Percentiles rank a stretch among this genome's conserved stretches.
These are phyloP conservation scores for Anodontia alba DNA, from an alignment of 2,888 invertebrate genomes.

Conservation along the genomic window DNA sequence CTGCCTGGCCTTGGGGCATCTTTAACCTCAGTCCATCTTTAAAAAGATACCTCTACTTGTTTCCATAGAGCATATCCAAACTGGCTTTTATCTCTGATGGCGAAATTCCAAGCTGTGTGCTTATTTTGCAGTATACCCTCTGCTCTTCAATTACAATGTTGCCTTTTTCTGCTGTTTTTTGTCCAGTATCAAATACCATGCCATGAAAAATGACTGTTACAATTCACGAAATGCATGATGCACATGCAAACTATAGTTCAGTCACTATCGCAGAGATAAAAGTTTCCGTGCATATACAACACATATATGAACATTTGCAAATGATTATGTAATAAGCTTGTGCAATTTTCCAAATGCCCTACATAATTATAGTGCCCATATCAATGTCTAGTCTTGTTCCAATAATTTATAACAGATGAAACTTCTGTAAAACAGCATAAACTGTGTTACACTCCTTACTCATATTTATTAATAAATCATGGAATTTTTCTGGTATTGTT, in stretches of 20 bases:
- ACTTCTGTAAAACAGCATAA: no score
- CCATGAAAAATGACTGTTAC: neutral
- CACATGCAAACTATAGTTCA: neutral
- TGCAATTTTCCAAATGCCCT: conserved; percentile 1
- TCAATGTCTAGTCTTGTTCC: no score
- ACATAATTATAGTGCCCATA: no score
- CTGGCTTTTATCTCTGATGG: neutral
- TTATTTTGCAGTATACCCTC: conserved; percentile 13
- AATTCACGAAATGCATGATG: neutral
- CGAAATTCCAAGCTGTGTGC: conserved; percentile 7
- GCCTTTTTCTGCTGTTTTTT: conserved; percentile 3
- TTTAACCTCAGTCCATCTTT: neutral
- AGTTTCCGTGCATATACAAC: conserved; percentile 6
- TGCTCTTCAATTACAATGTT: neutral
- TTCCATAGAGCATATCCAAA: neutral
- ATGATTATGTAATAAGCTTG: neutral
- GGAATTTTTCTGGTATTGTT: no score
- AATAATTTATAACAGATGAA: no score
- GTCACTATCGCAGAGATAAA: neutral
- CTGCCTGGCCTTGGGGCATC: neutral
- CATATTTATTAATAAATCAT: no score
- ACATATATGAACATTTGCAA: neutral
- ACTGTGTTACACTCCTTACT: no score
- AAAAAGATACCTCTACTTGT: conserved; percentile 7
- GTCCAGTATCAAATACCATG: neutral